Evolutionary conservation across 1,140 invertebrate genomes (phyloP).

Genomic region (Liolophura sinensis): DNA sequence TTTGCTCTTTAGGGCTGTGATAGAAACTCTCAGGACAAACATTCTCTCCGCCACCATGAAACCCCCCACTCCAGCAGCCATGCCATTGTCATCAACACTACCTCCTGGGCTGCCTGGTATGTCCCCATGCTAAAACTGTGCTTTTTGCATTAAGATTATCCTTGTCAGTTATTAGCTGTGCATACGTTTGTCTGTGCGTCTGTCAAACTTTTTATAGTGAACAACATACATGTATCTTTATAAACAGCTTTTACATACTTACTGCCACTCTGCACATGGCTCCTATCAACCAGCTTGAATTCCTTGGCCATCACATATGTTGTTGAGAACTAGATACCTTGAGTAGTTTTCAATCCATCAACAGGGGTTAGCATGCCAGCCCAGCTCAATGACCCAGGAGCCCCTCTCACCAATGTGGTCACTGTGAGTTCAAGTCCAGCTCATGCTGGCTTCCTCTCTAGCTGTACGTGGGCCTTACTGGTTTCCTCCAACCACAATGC

Average conservation of each 20-base stretch:
- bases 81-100: conserved; percentile 73
- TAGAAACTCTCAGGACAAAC: conserved; percentile 66
- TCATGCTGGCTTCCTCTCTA: too few species aligned
- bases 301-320: too few species aligned
- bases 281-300: too few species aligned
- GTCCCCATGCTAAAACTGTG: not conserved
- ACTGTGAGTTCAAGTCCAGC: too few species aligned
- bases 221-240: not conserved
- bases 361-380: too few species aligned
- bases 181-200: not conserved
- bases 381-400: too few species aligned
- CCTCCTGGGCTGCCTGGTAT: conserved; percentile 74
- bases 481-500: too few species aligned
- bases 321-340: too few species aligned
- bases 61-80: conserved; percentile 77
- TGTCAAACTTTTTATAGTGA: not conserved
- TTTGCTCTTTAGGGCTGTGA: conserved; percentile 69
- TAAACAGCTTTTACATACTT: not conserved
- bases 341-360: too few species aligned
- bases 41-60: conserved; percentile 77
- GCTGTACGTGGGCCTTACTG: too few species aligned
- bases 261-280: not conserved
- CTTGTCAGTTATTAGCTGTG: not conserved
- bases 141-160: not conserved
- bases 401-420: too few species aligned